These are phyloP conservation scores for Sinotaia quadrata DNA, from an alignment of 2,888 invertebrate species.

Conservation along the genomic window DNA sequence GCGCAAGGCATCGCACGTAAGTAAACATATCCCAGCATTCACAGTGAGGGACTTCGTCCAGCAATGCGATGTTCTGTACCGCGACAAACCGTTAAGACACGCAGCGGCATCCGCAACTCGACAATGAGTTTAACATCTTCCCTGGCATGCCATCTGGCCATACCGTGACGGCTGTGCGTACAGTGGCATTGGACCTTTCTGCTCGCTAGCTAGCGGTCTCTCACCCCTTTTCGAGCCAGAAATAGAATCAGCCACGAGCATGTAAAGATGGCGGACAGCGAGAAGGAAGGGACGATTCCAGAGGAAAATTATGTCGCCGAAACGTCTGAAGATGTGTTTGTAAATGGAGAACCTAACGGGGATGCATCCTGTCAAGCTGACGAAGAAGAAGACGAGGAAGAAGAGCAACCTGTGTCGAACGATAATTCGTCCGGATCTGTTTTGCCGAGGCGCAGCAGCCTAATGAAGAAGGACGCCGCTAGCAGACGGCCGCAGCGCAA, in stretches of 20 bases:
- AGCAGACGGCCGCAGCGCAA: constrained; percentile 66
- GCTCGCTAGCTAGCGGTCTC: background rate
- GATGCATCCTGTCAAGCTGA: constrained; percentile 39
- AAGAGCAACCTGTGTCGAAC: constrained; percentile 25
- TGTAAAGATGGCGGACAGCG: constrained; percentile 62
- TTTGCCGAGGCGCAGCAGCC: constrained; percentile 69
- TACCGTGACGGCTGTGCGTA: too few species aligned
- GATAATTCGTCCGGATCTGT: constrained; percentile 50
- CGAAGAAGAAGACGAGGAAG: constrained; percentile 35
- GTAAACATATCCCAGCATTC: constrained; percentile 30
- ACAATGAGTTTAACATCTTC: too few species aligned
- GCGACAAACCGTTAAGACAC: too few species aligned
- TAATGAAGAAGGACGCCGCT: constrained; percentile 68
- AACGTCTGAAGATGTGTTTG: constrained; percentile 56
- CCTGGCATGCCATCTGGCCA: too few species aligned
- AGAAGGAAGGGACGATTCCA: constrained; percentile 45
- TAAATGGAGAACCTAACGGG: constrained; percentile 55
- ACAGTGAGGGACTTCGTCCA: too few species aligned
- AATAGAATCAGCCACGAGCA: constrained; percentile 22
- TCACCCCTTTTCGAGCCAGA: constrained; percentile 22
- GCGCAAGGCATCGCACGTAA: constrained; percentile 10
- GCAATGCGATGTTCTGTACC: too few species aligned
- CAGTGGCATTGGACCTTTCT: background rate
- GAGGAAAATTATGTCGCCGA: constrained; percentile 44
- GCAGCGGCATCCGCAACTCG: too few species aligned